Conservation (phyloP, 1,140 invertebrate genomes). For the Atta colombica region DNA sequence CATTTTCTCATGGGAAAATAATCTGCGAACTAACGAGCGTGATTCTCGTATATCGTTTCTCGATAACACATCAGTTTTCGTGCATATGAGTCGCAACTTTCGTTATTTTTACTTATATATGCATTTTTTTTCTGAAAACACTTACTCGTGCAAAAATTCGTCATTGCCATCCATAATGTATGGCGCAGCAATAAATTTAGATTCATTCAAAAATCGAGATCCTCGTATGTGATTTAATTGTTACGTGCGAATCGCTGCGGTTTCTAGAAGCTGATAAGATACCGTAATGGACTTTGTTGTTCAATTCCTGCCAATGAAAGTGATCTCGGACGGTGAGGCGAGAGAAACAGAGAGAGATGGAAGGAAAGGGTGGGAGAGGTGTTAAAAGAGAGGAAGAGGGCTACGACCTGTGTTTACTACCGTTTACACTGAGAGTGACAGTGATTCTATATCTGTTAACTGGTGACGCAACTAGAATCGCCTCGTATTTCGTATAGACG, state of each 20-base stretch:
- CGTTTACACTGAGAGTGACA: slow-evolving; percentile 72
- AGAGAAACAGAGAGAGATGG: slow-evolving; percentile 34
- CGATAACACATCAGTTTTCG: neutral
- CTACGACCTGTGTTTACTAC: slow-evolving; percentile 73
- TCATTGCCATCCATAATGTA: too few relatives aligned
- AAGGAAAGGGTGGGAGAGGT: slow-evolving; percentile 8
- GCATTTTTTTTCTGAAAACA: neutral
- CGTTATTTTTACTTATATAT: neutral
- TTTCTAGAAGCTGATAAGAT: slow-evolving; percentile 41
- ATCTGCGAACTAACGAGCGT: neutral
- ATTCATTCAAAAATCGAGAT: slow-evolving; percentile 33
- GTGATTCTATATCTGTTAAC: slow-evolving; percentile 73
- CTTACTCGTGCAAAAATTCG: slow-evolving; percentile 1
- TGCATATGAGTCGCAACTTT: neutral
- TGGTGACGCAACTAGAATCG: slow-evolving; percentile 72
- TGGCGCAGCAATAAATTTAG: neutral
- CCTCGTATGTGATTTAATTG: neutral
- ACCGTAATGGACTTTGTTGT: slow-evolving; percentile 26
- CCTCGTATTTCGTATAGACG: slow-evolving; percentile 57
- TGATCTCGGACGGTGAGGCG: slow-evolving; percentile 25
- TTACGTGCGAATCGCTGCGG: neutral
- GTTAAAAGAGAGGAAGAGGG: slow-evolving; percentile 57
- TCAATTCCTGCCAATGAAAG: slow-evolving; percentile 35
- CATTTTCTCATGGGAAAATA: neutral
- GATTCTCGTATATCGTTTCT: neutral